These are phyloP conservation scores for Sebastes oblongus DNA, from an alignment of 2,797 vertebrate species.

Conservation along the genomic window DNA sequence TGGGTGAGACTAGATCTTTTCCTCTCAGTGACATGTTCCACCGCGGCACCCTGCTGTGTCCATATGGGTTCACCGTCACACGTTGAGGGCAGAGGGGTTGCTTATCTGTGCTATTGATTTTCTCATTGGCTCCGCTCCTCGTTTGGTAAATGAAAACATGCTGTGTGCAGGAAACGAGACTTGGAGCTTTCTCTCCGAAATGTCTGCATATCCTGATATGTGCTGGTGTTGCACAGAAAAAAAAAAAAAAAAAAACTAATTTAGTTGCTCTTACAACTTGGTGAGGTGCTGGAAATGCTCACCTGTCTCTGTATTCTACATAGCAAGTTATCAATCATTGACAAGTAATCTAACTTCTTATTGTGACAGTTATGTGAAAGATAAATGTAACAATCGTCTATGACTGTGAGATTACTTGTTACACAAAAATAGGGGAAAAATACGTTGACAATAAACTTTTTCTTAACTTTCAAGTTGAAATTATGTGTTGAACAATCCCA, in stretches of 20 bases:
- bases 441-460: not conserved
- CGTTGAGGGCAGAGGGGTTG: slow-evolving; percentile 71
- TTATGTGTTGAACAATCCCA: not conserved
- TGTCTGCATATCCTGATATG: slow-evolving; percentile 53
- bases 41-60: slow-evolving; percentile 70
- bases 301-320: not conserved
- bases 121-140: slow-evolving; percentile 77
- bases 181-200: slow-evolving; percentile 46
- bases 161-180: slow-evolving; percentile 72
- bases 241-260: slow-evolving; percentile 2
- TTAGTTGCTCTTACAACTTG: not conserved
- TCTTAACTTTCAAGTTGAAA: not conserved
- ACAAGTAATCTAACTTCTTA: not conserved
- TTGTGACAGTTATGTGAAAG: not conserved
- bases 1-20: slow-evolving; percentile 45
- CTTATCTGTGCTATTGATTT: slow-evolving; percentile 83
- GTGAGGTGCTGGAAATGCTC: slow-evolving; percentile 14
- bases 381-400: not conserved
- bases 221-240: slow-evolving; percentile 21
- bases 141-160: slow-evolving; percentile 82
- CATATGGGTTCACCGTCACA: slow-evolving; percentile 77
- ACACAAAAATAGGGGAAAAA: not conserved
- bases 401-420: not conserved
- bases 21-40: slow-evolving; percentile 65
- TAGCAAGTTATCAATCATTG: not conserved